Base-by-base conservation (phyloP, 2,888 invertebrate species). In the Rhamphomyia laevipes region DNA sequence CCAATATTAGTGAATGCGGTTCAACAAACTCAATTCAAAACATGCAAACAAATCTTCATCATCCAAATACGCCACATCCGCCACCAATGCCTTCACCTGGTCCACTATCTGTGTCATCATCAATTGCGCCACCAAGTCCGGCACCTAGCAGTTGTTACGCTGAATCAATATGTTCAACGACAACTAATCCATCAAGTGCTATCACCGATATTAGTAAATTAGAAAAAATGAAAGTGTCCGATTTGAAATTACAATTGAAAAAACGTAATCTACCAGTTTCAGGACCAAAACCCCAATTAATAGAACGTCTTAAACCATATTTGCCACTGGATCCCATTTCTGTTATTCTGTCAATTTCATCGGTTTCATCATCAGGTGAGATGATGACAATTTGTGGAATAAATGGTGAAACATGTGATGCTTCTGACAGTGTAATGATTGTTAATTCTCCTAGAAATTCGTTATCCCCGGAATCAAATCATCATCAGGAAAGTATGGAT, bases 191-290 rank as follows among this genome's bases (percentile, higher is more conserved):
- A 13, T 60, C 59, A 10, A 56, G 59, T 16, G 61, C 61, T 4
- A 57, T 61, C 35, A 57, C 62, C 4, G 71, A 71, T 60, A 51
- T 75, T 17, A 77, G 81, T 21, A 84, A 90, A 53, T 75, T 95
- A 61, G 92, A 94, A 67, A 94, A 94, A 63, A 90, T 95, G 89
- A 94, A 94, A 75, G 95, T 90, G 48, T 91, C 89, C 53, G 95
- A 96, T 65, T 75, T 96, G 57, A 93, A 94, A 67, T 86, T 87
- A 50, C 95, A 96, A 67, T 78, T 95, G 59, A 96, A 95, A 70
- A 85, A 89, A 50, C 80, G 96, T 45, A 94, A 87, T 68, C 74
- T 97, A 52, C 91, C 95, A 6, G 96, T 97, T 1, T 95, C 95
- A 12, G 96, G 96, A 0, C 86, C 95, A 0, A 97, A 97, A 66